These are phyloP conservation scores for Gasterosteus aculeatus DNA, from an alignment of 2,113 vertebrate species.

Conservation along the genomic window DNA sequence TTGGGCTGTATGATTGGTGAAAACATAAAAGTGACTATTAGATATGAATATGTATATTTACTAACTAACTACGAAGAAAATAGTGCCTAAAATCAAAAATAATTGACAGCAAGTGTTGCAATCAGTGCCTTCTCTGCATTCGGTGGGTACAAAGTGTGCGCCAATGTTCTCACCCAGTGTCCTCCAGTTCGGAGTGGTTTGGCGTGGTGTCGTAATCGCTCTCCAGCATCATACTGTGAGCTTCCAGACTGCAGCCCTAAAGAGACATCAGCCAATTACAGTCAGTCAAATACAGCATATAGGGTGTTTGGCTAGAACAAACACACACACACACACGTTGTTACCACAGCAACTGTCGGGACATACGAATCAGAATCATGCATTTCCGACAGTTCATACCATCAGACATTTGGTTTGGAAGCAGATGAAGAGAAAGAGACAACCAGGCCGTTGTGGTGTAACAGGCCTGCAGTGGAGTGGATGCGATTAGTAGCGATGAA, in stretches of 20 bases:
- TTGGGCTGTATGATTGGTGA: not conserved
- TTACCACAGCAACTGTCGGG: slow-evolving; percentile 30
- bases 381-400: slow-evolving; percentile 49
- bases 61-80: not conserved
- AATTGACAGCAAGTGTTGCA: not conserved
- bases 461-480: slow-evolving; percentile 33
- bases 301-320: not conserved
- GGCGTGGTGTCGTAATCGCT: slow-evolving; percentile 90
- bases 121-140: not conserved
- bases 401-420: slow-evolving; percentile 48
- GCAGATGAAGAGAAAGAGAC: slow-evolving; percentile 38
- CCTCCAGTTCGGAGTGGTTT: slow-evolving; percentile 86
- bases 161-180: slow-evolving; percentile 80
- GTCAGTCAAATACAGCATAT: slow-evolving; percentile 6
- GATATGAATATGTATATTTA: not conserved
- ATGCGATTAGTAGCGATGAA: slow-evolving; percentile 68
- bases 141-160: not conserved
- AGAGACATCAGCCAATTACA: slow-evolving; percentile 18
- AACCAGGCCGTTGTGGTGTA: slow-evolving; percentile 26
- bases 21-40: not conserved
- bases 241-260: slow-evolving; percentile 92
- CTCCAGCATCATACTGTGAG: slow-evolving; percentile 87
- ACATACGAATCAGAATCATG: slow-evolving; percentile 64
- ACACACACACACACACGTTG: not conserved
- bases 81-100: not conserved